These are phyloP conservation scores for Macroglossus sobrinus DNA, from an alignment of 2,113 vertebrate genomes.

Conservation along the genomic window DNA sequence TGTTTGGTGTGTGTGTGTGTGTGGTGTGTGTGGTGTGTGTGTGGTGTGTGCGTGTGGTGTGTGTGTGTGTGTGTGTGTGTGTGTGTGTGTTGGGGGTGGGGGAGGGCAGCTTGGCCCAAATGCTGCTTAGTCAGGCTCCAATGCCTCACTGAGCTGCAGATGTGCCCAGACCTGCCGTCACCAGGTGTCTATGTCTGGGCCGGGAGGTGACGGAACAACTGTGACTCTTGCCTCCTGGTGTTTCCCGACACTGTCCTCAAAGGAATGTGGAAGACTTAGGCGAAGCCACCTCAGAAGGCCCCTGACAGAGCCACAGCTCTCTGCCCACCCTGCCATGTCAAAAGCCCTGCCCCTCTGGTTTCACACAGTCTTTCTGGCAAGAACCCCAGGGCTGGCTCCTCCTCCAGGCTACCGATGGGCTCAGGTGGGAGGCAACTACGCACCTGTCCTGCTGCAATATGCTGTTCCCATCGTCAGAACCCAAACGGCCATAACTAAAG, in stretches of 20 bases:
- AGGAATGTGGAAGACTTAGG: constrained; percentile 41
- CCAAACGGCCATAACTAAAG: background rate
- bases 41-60: no score
- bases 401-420: background rate
- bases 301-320: background rate
- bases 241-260: constrained; percentile 54
- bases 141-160: constrained; percentile 32
- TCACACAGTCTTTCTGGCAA: background rate
- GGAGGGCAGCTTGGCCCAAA: constrained; percentile 19
- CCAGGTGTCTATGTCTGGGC: constrained; percentile 70
- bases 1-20: no score
- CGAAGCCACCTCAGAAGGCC: background rate
- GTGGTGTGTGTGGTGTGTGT: background rate
- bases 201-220: constrained; percentile 51
- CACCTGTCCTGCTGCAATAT: background rate
- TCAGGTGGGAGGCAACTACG: background rate
- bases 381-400: background rate
- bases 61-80: background rate
- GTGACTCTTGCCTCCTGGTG: constrained; percentile 46
- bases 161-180: constrained; percentile 70
- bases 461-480: background rate
- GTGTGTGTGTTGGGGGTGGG: background rate
- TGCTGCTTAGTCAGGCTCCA: constrained; percentile 70
- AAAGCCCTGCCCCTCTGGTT: background rate
- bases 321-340: background rate